These are phyloP conservation scores for Drosophila yooni DNA, from an alignment of 2,888 invertebrate genomes.

Conservation along the genomic window DNA sequence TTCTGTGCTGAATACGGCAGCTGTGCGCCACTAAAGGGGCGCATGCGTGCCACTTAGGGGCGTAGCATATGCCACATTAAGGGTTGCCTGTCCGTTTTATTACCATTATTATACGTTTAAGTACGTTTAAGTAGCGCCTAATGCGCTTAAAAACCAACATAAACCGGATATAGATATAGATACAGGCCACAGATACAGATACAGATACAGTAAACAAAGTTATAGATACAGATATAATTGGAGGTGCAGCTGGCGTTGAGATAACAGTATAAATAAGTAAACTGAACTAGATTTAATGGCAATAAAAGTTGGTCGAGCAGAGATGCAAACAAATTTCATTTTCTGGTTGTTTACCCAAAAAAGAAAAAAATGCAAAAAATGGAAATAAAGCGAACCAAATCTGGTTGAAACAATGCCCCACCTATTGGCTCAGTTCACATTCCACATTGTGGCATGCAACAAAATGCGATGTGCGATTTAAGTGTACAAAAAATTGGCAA, in stretches of 20 bases:
- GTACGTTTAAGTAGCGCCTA: slow-evolving; percentile 57
- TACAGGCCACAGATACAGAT: slow-evolving; percentile 12
- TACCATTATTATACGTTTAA: slow-evolving; percentile 31
- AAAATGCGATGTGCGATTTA: slow-evolving; percentile 53
- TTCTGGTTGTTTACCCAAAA: neutral
- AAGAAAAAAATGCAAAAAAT: neutral
- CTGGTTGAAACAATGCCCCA: slow-evolving; percentile 2
- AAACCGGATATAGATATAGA: slow-evolving; percentile 29
- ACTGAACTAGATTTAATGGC: neutral
- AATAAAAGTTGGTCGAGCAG: neutral
- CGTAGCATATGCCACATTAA: slow-evolving; percentile 49
- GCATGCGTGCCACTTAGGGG: slow-evolving; percentile 57
- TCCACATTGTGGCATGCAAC: slow-evolving; percentile 51
- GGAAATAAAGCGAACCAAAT: neutral
- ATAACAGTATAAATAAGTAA: neutral
- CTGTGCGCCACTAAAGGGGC: slow-evolving; percentile 23
- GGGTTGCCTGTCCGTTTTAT: slow-evolving; percentile 49
- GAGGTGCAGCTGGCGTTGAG: neutral
- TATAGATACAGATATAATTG: neutral
- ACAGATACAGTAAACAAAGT: slow-evolving; percentile 1
- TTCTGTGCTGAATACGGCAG: slow-evolving; percentile 32
- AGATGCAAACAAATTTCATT: neutral
- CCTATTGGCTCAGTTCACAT: slow-evolving; percentile 34
- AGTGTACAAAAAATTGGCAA: slow-evolving; percentile 47
- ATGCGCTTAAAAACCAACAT: slow-evolving; percentile 61